These are phyloP conservation scores for Palythoa grandis DNA, from an alignment of 92 coral and sea anemone genomes.

Conservation along the genomic window DNA sequence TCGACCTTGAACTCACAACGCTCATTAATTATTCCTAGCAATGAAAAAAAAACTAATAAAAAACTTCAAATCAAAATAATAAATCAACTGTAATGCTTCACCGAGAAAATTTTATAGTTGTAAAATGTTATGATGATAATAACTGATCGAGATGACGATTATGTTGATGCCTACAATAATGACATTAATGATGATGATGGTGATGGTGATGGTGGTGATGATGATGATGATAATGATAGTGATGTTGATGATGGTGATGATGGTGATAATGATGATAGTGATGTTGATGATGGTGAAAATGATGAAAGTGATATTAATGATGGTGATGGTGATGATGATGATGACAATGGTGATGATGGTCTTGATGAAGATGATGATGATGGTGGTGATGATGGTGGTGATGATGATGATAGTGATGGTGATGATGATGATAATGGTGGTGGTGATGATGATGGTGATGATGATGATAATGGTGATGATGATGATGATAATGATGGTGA, in stretches of 20 bases:
- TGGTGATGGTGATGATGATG: not conserved
- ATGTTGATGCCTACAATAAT: too few species aligned
- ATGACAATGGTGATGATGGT: not conserved
- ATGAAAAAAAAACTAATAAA: not conserved
- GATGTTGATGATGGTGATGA: too few species aligned
- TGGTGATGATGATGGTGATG: not conserved
- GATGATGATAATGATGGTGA: too few species aligned
- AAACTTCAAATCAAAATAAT: not conserved
- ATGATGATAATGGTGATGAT: not conserved
- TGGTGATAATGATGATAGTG: not conserved
- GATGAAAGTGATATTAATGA: not conserved
- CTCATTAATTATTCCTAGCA: constrained; percentile 78
- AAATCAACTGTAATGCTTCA: too few species aligned
- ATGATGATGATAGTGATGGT: not conserved
- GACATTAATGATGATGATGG: too few species aligned
- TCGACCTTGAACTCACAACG: constrained; percentile 83
- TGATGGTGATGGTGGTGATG: too few species aligned
- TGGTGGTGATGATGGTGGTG: not conserved
- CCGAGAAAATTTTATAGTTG: too few species aligned
- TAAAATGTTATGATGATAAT: too few species aligned
- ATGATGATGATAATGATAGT: too few species aligned
- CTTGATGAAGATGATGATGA: not conserved
- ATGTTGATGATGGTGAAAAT: not conserved
- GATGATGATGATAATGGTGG: not conserved
- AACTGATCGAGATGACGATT: too few species aligned